Evolutionary conservation across 2,888 invertebrate genomes (phyloP).

Genomic region (Pollenia angustigena): DNA sequence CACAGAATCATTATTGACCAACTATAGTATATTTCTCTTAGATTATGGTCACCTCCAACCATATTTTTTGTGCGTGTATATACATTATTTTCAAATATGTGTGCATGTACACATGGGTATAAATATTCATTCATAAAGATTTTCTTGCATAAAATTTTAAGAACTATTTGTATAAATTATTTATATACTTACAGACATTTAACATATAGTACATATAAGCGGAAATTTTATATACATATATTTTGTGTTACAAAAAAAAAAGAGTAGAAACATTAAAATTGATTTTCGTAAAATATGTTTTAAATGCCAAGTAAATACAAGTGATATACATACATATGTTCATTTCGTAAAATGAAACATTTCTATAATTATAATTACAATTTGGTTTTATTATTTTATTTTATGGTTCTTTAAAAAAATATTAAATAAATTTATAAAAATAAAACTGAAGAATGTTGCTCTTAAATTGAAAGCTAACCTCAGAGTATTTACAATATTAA

Average conservation of each 20-base stretch:
- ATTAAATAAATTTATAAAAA: conserved; percentile 10
- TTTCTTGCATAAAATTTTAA: background rate
- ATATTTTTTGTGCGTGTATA: too few relatives aligned
- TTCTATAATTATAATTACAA: conserved; percentile 18
- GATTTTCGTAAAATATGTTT: background rate
- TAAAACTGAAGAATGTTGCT: background rate
- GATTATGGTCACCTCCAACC: too few relatives aligned
- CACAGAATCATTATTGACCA: too few relatives aligned
- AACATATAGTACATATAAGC: background rate
- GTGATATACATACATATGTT: background rate
- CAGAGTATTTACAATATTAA: conserved; percentile 1
- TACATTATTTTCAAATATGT: background rate
- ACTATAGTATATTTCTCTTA: too few relatives aligned
- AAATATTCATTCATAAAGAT: background rate
- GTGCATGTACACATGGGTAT: background rate
- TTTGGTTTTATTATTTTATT: background rate
- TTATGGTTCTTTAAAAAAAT: background rate
- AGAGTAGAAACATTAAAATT: background rate
- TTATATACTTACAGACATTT: background rate
- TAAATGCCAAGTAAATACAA: conserved; percentile 14
- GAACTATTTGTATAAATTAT: background rate
- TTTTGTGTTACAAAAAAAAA: background rate
- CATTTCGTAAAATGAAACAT: background rate
- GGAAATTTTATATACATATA: background rate
- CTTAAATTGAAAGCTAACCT: background rate